Conservation (phyloP, 2,888 invertebrate genomes). For the Thereva nobilitata region DNA sequence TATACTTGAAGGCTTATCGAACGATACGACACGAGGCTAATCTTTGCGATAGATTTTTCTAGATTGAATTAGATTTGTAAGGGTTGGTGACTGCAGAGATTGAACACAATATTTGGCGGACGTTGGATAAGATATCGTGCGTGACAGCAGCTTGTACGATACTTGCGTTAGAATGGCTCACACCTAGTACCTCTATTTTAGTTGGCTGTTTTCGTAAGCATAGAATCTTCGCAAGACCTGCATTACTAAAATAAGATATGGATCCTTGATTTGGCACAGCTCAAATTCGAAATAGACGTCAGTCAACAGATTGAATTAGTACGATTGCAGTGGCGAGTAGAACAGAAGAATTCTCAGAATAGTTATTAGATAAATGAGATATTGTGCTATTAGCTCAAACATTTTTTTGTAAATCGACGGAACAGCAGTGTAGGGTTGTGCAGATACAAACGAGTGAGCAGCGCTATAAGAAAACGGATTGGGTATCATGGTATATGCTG, state of each 20-base stretch:
- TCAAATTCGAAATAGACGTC: background rate
- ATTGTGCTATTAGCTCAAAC: background rate
- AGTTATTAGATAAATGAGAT: background rate
- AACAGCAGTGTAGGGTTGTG: background rate
- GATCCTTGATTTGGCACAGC: slow-evolving; percentile 1
- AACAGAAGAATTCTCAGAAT: background rate
- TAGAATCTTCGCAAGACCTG: background rate
- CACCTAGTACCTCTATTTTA: background rate
- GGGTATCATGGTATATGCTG: background rate
- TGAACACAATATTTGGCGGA: background rate
- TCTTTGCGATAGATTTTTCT: too few species aligned
- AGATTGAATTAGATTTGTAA: background rate
- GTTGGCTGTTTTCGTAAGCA: background rate
- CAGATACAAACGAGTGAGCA: background rate
- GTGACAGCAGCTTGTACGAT: background rate
- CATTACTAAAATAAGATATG: background rate
- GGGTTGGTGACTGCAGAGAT: background rate
- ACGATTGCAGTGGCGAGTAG: background rate
- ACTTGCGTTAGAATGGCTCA: background rate
- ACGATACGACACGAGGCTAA: too few species aligned
- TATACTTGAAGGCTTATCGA: background rate
- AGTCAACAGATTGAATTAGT: background rate
- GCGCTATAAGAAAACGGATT: background rate
- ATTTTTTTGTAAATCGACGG: background rate
- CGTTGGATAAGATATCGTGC: background rate